Conservation (phyloP, 2,888 invertebrate genomes). For the Drosophila villosipedis region DNA sequence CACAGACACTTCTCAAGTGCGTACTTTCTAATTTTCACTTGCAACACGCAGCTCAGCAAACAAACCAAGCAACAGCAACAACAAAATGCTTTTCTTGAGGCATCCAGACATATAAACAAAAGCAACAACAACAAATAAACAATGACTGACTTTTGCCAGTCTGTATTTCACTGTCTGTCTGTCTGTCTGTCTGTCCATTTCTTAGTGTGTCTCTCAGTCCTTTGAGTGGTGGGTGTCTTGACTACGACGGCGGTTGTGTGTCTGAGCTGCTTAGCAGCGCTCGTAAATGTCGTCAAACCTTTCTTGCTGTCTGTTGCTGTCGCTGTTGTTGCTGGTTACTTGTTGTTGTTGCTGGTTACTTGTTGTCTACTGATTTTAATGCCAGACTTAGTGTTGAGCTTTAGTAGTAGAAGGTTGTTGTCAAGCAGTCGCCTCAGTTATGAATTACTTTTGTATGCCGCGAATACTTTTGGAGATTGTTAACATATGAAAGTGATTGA, state of each 20-base stretch:
- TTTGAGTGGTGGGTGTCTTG: conserved; percentile 68
- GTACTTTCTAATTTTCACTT: conserved; percentile 80
- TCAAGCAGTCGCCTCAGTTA: conserved; percentile 21
- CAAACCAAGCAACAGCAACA: conserved; percentile 43
- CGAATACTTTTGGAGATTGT: conserved; percentile 2
- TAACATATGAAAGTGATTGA: neutral
- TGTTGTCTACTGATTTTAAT: conserved; percentile 28
- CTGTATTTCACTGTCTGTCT: neutral
- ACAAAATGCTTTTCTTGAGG: conserved; percentile 54
- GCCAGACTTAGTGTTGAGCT: conserved; percentile 15
- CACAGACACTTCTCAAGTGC: conserved; percentile 79
- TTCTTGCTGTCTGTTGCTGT: conserved; percentile 8
- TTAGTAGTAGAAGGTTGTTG: conserved; percentile 17
- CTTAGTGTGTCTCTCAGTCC: conserved; percentile 20
- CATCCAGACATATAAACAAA: conserved; percentile 30
- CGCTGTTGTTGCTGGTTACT: conserved; percentile 20
- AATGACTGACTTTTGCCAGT: conserved; percentile 55
- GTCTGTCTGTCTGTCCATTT: neutral
- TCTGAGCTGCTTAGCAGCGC: conserved; percentile 64
- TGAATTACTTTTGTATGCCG: conserved; percentile 21
- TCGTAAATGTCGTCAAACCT: conserved; percentile 35
- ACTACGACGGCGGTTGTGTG: conserved; percentile 50
- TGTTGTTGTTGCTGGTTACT: conserved; percentile 21
- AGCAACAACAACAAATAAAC: conserved; percentile 26
- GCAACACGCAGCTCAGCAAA: conserved; percentile 70